Percentiles rank a stretch among this genome's conserved stretches.
Conservation (phyloP, 2,888 invertebrate genomes). For the Athalia cordata region DNA sequence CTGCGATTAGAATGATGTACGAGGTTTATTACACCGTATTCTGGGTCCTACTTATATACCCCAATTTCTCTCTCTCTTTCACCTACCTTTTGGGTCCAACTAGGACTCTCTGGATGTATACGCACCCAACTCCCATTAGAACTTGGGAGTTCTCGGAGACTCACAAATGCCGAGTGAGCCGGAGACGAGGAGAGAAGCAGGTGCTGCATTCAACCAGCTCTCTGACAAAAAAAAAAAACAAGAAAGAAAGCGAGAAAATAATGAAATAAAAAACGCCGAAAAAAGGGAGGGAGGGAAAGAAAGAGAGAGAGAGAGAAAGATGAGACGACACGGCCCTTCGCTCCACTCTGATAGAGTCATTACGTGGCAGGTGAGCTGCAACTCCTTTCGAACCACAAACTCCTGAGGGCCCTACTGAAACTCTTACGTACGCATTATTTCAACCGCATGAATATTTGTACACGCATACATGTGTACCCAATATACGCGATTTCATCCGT, state of each 20-base stretch:
- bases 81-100: too few species aligned
- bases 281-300: slow-evolving; percentile 41
- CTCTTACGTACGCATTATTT: slow-evolving; percentile 31
- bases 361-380: slow-evolving; percentile 61
- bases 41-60: slow-evolving; percentile 18
- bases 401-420: neutral
- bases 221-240: slow-evolving; percentile 13
- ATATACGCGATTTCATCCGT: neutral
- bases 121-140: neutral
- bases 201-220: slow-evolving; percentile 10
- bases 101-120: too few species aligned
- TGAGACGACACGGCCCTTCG: neutral
- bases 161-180: neutral
- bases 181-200: slow-evolving; percentile 4
- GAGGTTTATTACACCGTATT: slow-evolving; percentile 46
- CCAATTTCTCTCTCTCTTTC: too few species aligned
- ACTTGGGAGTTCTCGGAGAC: slow-evolving; percentile 19
- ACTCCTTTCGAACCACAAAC: slow-evolving; percentile 35
- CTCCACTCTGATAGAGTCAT: slow-evolving; percentile 60
- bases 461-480: neutral
- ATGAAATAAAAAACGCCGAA: too few species aligned
- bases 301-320: slow-evolving; percentile 26
- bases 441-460: slow-evolving; percentile 2
- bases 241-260: slow-evolving; percentile 35
- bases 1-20: slow-evolving; percentile 46